These are phyloP conservation scores for Dryococelus australis DNA, from an alignment of 2,888 invertebrate species.

Conservation along the genomic window DNA sequence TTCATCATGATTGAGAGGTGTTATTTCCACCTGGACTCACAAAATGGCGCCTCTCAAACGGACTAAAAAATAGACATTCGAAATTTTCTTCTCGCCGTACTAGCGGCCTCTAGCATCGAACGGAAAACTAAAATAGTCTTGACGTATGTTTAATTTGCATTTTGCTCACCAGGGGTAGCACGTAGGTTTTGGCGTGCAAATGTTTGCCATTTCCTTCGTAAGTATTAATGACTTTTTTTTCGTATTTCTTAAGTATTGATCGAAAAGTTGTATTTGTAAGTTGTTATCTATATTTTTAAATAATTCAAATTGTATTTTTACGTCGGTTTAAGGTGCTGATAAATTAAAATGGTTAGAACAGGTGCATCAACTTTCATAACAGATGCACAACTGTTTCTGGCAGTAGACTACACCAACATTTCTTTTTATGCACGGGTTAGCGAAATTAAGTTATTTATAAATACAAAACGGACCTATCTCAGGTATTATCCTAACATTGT, in stretches of 20 bases:
- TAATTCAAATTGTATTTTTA: too few species aligned
- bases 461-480: constrained; percentile 51
- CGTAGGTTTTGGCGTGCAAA: constrained; percentile 34
- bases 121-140: background rate
- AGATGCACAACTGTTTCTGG: constrained; percentile 52
- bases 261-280: too few species aligned
- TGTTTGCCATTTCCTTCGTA: constrained; percentile 7
- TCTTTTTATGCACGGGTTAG: constrained; percentile 55
- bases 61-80: too few species aligned
- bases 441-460: constrained; percentile 53
- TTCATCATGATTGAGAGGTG: constrained; percentile 64
- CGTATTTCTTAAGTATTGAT: too few species aligned
- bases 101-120: too few species aligned
- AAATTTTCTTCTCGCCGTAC: too few species aligned
- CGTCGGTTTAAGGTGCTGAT: too few species aligned
- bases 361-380: constrained; percentile 37
- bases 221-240: constrained; percentile 19
- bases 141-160: constrained; percentile 33
- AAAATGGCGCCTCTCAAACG: too few species aligned
- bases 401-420: constrained; percentile 53
- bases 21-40: too few species aligned
- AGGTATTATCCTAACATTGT: constrained; percentile 47
- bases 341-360: too few species aligned
- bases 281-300: too few species aligned
- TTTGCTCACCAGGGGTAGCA: constrained; percentile 38